These are phyloP conservation scores for Hedya salicella DNA, from an alignment of 2,888 invertebrate species.

Conservation along the genomic window DNA sequence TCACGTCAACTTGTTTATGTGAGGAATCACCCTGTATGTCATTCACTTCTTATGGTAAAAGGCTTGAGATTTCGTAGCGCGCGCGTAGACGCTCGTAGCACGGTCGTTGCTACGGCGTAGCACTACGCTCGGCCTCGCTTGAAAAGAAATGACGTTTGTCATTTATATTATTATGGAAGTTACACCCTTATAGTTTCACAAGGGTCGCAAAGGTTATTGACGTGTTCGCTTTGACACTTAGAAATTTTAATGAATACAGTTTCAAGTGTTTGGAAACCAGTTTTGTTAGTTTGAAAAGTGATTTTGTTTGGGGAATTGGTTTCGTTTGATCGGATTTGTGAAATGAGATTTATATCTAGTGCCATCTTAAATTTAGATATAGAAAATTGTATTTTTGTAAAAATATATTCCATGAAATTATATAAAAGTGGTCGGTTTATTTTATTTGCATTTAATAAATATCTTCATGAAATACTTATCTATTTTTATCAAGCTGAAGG, in stretches of 20 bases:
- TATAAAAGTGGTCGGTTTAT: too few relatives aligned
- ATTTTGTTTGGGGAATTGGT: not conserved
- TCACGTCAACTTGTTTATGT: too few relatives aligned
- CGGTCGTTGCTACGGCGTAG: slow-evolving; percentile 40
- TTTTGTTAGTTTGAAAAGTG: not conserved
- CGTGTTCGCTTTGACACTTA: not conserved
- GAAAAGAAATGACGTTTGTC: not conserved
- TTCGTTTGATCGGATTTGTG: not conserved
- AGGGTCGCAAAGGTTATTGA: slow-evolving; percentile 19
- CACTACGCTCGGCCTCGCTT: not conserved
- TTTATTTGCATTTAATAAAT: too few relatives aligned
- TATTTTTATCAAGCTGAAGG: too few relatives aligned
- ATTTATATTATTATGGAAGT: not conserved
- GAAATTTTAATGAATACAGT: slow-evolving; percentile 11
- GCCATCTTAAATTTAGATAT: not conserved
- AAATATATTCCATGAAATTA: too few relatives aligned
- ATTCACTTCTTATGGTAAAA: not conserved
- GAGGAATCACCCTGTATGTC: not conserved
- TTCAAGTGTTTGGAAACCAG: not conserved
- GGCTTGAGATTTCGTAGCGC: slow-evolving; percentile 10
- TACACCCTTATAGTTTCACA: not conserved
- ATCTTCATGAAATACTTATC: too few relatives aligned
- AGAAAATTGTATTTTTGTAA: not conserved
- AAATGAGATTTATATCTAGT: not conserved
- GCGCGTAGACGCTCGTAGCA: slow-evolving; percentile 32